Evolutionary conservation across 1,140 invertebrate genomes (phyloP).

Genomic region (Polypedilum vanderplanki): DNA sequence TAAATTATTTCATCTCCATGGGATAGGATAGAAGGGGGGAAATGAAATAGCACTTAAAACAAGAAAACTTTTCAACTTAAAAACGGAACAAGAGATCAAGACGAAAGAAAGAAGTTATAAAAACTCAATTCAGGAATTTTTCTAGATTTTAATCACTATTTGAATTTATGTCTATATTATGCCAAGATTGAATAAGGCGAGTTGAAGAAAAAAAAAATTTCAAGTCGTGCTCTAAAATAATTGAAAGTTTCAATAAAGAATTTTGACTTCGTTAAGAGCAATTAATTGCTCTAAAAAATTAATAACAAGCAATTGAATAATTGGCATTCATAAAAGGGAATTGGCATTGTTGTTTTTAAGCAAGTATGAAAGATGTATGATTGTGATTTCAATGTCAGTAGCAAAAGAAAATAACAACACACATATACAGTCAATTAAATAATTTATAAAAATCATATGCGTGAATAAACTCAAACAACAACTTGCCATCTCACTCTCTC

Average conservation of each 20-base stretch:
- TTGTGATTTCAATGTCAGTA: slow-evolving; percentile 3
- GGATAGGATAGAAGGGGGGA: background rate
- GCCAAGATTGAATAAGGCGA: background rate
- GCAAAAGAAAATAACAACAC: too few species aligned
- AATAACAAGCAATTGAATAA: slow-evolving; percentile 23
- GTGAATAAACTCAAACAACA: too few species aligned
- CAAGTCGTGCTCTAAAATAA: background rate
- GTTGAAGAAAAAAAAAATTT: background rate
- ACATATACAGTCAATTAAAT: too few species aligned
- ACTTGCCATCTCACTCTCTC: too few species aligned
- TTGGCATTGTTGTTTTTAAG: background rate
- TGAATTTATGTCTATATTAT: background rate
- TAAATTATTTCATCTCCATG: background rate
- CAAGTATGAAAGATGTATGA: background rate
- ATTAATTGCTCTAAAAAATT: slow-evolving; percentile 16
- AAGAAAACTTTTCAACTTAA: background rate
- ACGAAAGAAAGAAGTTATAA: background rate
- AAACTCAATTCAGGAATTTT: background rate
- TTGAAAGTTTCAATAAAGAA: background rate
- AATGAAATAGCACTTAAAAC: background rate
- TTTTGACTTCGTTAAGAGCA: background rate
- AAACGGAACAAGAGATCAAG: background rate
- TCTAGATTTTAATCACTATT: slow-evolving; percentile 4
- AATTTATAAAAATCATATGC: too few species aligned
- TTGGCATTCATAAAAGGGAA: slow-evolving; percentile 19